Base-by-base conservation (phyloP, 1,140 invertebrate genomes). In the Campoletis sonorensis region DNA sequence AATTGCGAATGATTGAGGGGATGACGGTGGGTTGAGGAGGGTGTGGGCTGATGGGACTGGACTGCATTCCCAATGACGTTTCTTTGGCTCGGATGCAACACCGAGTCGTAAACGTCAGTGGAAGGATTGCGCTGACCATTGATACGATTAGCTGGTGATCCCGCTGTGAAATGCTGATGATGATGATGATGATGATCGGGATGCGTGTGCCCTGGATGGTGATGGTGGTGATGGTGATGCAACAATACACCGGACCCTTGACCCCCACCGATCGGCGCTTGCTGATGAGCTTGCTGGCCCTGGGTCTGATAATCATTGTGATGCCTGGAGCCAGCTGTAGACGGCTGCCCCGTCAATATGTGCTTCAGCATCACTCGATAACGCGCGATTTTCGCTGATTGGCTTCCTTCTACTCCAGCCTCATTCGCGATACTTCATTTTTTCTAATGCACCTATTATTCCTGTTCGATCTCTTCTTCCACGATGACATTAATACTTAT, bases 311-410 rank as follows among this genome's bases (percentile, higher is more conserved):
- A 91, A 27, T 91, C 90, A 87, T 88, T 89, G 61, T 91, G 89
- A 79, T 87, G 85, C 84, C 90, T 90, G 85, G 89, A 90, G 89
- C 88, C 90, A 87, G 89, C 86, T 85, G 85, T 86, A 79, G 91
- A 91, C 88, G 90, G 90, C 83, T 91, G 90, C 86, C 89, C 89
- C 88, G 92, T 91, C 87, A 92, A 86, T 83, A 93, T 93, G 87
- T 92, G 92, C 86, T 93, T 93, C 86, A 92, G 90, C 92, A 93
- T 93, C 85, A 91, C 91, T 91, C 87, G 84, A 85, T 76, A 81
- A 84, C 86, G 86, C 85, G 61, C 82, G 54, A 72, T 72, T 54
- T n/a, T 21, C 33, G 71, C 71, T 21, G 15, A 11, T n/a, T 40
- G 11, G n/a, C 33, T 54, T 64, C 40, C 11, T n/a, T 73, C 72